Base-by-base conservation (phyloP, 2,797 vertebrate genomes). In the Centropyge bicolor region DNA sequence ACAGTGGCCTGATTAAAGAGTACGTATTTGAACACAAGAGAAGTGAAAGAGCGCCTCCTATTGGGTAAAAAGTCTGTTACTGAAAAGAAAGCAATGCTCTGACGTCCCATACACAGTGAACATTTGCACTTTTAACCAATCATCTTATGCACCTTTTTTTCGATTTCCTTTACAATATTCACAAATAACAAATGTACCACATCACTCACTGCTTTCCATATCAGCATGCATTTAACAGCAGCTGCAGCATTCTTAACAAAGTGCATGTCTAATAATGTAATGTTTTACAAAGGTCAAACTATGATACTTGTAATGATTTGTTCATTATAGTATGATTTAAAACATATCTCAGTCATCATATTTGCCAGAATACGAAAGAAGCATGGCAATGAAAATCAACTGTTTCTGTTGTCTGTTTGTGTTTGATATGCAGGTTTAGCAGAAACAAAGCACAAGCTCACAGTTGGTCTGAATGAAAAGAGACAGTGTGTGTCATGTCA, bases 401-500 rank as follows among this genome's bases (percentile, higher is more conserved):
- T 59, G 31, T 59, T 24, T 60, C 19, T 60, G 20, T 68, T 38
- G 36, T 51, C 1, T 24, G 7, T 70, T 10, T 46, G 11, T 41
- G 12, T 67, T 9, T 63, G 7, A 56, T 62, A 7, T 43, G 8
- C 68, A 80, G 73, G 0, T 48, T 8, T 5, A 0, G 1, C 0
- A 48, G 12, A 8, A 46, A 24, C 5, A 43, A 0, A 2, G 0
- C 61, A 19, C 48, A 60, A 3, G 0, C 0, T 81, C 5, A 62
- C 0, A 0, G 0, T 24, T 16, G 0, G 0, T 3, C 2, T 0
- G 3, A 0, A 5, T 3, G 0, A 1, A 0, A 0, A 0, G 0
- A 1, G 0, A 2, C 0, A 9, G 0, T 79, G 77, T 54, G 3
- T 35, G 24, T 2, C 9, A 20, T 60, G 74, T 78, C 1, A 63